Percentiles rank a stretch among this genome's conserved stretches.
phyloP scores from a whole-genome alignment of 2,888 invertebrate genomes.

The Apamea crenata region DNA sequence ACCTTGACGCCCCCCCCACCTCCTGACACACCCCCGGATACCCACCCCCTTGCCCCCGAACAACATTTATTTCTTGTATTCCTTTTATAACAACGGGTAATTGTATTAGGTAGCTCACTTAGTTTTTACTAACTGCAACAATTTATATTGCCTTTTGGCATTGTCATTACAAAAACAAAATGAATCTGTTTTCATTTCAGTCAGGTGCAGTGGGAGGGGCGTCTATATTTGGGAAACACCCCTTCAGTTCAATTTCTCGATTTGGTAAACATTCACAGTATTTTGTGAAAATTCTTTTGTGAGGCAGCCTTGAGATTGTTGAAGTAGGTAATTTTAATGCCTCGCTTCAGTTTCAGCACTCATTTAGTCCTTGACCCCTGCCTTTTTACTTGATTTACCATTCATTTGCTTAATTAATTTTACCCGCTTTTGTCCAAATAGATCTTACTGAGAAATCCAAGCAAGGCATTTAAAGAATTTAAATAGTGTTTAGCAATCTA shows the following conservation, averaged over 20 bases:
- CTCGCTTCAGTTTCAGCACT: constrained; percentile 42
- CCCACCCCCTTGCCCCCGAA: constrained; percentile 60
- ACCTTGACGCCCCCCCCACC: constrained; percentile 73
- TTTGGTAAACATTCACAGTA: constrained; percentile 54
- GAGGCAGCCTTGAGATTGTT: constrained; percentile 49
- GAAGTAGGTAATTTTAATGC: constrained; percentile 42
- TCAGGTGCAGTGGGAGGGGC: constrained; percentile 26
- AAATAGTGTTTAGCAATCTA: constrained; percentile 22
- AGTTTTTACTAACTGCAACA: constrained; percentile 66
- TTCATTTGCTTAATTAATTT: constrained; percentile 17
- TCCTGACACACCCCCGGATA: constrained; percentile 49
- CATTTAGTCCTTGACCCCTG: constrained; percentile 30
- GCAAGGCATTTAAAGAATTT: neutral
- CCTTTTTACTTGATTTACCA: constrained; percentile 32
- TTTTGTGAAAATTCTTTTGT: constrained; percentile 50
- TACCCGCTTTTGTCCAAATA: neutral
- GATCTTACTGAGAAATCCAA: neutral
- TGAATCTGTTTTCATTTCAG: constrained; percentile 37
- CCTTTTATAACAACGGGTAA: constrained; percentile 74
- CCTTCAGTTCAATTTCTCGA: constrained; percentile 42
- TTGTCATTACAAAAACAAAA: constrained; percentile 36
- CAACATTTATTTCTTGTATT: constrained; percentile 79
- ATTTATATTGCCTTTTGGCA: constrained; percentile 56
- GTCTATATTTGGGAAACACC: constrained; percentile 53
- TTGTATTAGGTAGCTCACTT: constrained; percentile 67